phyloP scores from a whole-genome alignment of 2,113 vertebrate species.

The Nothoprocta pentlandii region DNA sequence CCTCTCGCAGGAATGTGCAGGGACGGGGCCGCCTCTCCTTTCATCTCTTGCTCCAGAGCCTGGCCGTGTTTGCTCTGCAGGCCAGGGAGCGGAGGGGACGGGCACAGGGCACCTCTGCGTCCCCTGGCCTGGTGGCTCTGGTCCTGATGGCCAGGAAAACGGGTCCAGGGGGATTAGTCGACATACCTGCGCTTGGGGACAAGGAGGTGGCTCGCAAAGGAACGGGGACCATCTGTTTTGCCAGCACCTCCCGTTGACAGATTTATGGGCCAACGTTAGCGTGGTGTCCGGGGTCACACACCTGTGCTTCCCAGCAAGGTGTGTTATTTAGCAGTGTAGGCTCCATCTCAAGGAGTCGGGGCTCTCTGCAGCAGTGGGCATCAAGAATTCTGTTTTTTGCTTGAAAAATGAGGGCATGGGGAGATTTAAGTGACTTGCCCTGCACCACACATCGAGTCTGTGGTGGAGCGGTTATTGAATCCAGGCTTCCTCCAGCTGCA shows the following conservation, averaged over 20 bases:
- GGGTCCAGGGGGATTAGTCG: conserved; percentile 57
- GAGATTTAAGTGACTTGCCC: conserved; percentile 58
- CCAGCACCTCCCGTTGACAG: conserved; percentile 71
- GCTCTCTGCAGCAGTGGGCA: conserved; percentile 49
- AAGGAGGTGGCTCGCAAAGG: conserved; percentile 55
- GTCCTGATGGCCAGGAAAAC: conserved; percentile 35
- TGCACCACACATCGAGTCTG: conserved; percentile 61
- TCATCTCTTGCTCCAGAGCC: conserved; percentile 11
- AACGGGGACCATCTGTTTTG: conserved; percentile 74
- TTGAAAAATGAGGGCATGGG: conserved; percentile 46
- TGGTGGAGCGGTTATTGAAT: conserved; percentile 71
- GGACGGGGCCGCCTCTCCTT: not conserved
- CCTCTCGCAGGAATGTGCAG: not conserved
- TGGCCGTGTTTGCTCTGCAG: not conserved
- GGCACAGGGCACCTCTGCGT: not conserved
- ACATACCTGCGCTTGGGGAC: conserved; percentile 66
- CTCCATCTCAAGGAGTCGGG: conserved; percentile 19
- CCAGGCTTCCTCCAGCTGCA: conserved; percentile 72
- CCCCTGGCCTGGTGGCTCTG: not conserved
- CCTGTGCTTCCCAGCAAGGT: conserved; percentile 68
- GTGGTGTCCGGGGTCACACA: conserved; percentile 63
- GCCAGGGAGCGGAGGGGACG: not conserved
- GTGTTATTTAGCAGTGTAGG: conserved; percentile 20
- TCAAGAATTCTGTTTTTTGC: conserved; percentile 28
- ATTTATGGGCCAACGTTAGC: conserved; percentile 69